phyloP scores from a whole-genome alignment of 1,140 invertebrate genomes.

The Heliconius hewitsoni region DNA sequence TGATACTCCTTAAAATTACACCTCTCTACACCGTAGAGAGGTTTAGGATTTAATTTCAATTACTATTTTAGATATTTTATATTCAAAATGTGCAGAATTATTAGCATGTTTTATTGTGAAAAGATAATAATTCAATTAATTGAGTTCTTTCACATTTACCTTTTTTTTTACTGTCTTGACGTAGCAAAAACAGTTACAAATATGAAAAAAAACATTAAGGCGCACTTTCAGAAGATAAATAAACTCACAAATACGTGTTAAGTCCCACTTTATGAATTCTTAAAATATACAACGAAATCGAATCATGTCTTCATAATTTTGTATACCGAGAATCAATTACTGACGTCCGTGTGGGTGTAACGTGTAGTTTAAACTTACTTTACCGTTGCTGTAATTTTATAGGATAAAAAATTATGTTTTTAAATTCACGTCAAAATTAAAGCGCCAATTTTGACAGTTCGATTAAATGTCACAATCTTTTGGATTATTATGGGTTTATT shows the following conservation, averaged over 20 bases:
- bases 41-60: too few relatives aligned
- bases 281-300: constrained; percentile 18
- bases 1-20: too few relatives aligned
- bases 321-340: constrained; percentile 29
- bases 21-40: too few relatives aligned
- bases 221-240: background rate
- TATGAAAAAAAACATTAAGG: background rate
- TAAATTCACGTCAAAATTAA: background rate
- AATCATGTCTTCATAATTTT: constrained; percentile 26
- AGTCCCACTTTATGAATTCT: background rate
- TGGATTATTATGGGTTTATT: background rate
- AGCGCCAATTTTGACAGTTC: constrained; percentile 3
- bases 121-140: too few relatives aligned
- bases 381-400: constrained; percentile 13
- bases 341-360: constrained; percentile 11
- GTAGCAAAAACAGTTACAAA: background rate
- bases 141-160: too few relatives aligned
- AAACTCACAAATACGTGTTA: constrained; percentile 1
- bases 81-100: too few relatives aligned
- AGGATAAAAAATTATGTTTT: background rate
- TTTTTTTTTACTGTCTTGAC: too few relatives aligned
- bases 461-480: background rate
- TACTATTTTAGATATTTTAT: too few relatives aligned
- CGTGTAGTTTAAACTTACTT: constrained; percentile 20
- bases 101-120: too few relatives aligned